Evolutionary conservation across 2,113 vertebrate species (phyloP).

Genomic region (Pristiophorus japonicus): DNA sequence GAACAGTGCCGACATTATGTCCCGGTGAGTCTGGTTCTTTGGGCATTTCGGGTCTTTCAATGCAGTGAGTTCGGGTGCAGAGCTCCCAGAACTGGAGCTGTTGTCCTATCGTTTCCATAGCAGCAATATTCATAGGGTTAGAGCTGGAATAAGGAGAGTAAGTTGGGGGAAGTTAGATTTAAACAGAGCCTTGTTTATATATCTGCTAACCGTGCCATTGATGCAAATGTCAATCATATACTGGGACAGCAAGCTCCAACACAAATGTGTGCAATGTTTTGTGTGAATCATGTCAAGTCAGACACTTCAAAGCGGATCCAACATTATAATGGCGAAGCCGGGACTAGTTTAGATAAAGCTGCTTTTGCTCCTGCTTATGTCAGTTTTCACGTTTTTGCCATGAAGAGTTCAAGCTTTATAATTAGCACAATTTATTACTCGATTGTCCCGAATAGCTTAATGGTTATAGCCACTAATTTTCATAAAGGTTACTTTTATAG

Average conservation of each 20-base stretch:
- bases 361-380: too few relatives aligned
- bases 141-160: not conserved
- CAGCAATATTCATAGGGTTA: not conserved
- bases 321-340: not conserved
- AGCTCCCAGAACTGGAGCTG: not conserved
- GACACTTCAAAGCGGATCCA: not conserved
- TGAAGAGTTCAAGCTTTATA: too few relatives aligned
- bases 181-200: not conserved
- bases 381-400: too few relatives aligned
- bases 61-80: not conserved
- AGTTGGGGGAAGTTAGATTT: not conserved
- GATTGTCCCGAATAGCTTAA: not conserved
- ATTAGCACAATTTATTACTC: not conserved
- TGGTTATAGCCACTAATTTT: not conserved
- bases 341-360: not conserved
- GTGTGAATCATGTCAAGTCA: not conserved
- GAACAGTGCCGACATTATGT: not conserved
- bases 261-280: not conserved
- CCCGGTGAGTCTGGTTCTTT: not conserved
- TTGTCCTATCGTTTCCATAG: slow-evolving; percentile 11
- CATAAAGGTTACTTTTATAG: not conserved
- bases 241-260: not conserved
- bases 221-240: not conserved
- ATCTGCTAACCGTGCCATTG: not conserved
- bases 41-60: not conserved